Conservation (phyloP, 2,113 vertebrate species). For the Crotalus helleri region DNA sequence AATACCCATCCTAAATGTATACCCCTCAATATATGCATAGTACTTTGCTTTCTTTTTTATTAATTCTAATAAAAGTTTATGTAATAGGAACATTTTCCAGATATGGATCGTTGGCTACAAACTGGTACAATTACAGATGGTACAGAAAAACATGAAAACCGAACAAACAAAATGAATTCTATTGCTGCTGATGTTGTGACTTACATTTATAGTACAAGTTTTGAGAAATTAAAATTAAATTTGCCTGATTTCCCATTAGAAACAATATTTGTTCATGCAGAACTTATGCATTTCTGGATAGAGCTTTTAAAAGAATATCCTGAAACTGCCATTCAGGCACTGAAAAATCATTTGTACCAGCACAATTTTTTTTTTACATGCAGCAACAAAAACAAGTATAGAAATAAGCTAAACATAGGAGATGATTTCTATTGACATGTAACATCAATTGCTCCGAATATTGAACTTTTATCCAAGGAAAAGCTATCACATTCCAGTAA, state of each 20-base stretch:
- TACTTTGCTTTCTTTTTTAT: not conserved
- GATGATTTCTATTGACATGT: not conserved
- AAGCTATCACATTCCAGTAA: not conserved
- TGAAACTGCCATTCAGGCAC: not conserved
- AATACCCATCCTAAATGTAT: not conserved
- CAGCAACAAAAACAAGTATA: not conserved
- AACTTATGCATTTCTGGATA: not conserved
- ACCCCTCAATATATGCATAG: not conserved
- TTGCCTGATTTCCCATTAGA: not conserved
- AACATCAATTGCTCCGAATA: not conserved
- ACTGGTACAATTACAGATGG: not conserved
- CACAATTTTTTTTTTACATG: not conserved
- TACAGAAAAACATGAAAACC: not conserved
- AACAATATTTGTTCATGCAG: not conserved
- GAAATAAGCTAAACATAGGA: not conserved
- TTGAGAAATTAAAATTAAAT: not conserved
- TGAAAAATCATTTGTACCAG: not conserved
- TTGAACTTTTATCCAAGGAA: not conserved
- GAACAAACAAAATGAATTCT: not conserved
- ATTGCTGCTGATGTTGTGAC: not conserved
- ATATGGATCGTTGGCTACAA: not conserved
- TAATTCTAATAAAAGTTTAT: not conserved
- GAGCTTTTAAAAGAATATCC: not conserved
- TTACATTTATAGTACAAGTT: not conserved
- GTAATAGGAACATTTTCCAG: not conserved